Conservation (phyloP, 2,797 vertebrate species). For the Ibycter americanus region DNA sequence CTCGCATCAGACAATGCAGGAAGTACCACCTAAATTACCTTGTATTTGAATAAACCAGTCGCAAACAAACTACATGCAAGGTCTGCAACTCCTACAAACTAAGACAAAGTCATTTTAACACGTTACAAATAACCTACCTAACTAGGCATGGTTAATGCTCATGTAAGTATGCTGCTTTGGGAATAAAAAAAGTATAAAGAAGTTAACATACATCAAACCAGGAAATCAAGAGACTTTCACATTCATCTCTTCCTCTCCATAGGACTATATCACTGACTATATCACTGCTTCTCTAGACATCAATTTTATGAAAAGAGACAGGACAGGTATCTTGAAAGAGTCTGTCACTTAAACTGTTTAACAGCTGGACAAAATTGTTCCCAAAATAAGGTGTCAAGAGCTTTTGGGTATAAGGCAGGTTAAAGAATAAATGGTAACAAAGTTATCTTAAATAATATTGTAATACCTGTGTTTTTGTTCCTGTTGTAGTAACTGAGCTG, state of each 20-base stretch:
- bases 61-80: not conserved
- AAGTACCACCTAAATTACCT: not conserved
- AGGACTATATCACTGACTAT: too few relatives aligned
- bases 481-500: constrained; percentile 93
- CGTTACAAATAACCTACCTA: not conserved
- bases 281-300: not conserved
- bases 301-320: not conserved
- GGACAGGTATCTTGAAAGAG: not conserved
- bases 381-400: not conserved
- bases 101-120: not conserved
- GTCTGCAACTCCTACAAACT: not conserved
- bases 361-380: not conserved
- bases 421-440: not conserved
- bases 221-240: not conserved
- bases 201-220: not conserved
- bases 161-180: not conserved
- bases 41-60: not conserved
- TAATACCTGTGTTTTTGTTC: constrained; percentile 94
- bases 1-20: not conserved
- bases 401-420: not conserved
- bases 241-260: not conserved
- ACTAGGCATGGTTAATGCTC: too few relatives aligned
- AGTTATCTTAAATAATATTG: not conserved
- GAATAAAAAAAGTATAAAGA: not conserved
- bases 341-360: not conserved